Base-by-base conservation (phyloP, 2,797 vertebrate genomes). In the Dermochelys coriacea region DNA sequence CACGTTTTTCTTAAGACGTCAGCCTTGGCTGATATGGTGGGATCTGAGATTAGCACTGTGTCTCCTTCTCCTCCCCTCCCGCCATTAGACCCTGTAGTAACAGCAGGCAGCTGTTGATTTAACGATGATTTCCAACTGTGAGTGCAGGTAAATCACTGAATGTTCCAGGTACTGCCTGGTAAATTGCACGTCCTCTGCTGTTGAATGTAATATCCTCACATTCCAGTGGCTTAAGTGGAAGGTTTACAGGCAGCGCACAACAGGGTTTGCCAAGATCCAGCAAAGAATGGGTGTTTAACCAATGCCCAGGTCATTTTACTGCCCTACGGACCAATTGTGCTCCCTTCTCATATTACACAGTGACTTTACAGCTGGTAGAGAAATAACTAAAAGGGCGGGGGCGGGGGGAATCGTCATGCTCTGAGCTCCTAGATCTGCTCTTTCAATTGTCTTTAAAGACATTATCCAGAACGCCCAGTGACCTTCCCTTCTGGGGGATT, bases 401-500 rank as follows among this genome's bases (percentile, higher is more conserved):
- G 5, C 10, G 83, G 4, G 45, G 75, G 91, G 83, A 61, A 1
- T 0, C 15, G 54, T 31, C 34, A 23, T 77, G 37, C 18, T 59
- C 57, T 77, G 91, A 82, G 54, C 14, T 19, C 45, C 92, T 77
- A 34, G 31, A 84, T 89, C 34, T 81, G 18, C 55, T 86, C 27
- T 94, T 49, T 91, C 45, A 52, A 12, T 41, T 93, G 11, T 45
- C 37, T 3, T 71, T 34, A 41, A 54, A 86, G 34, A 12, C 9
- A 6, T 82, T 49, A 74, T 0, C 14, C 27, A 91, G 31, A 16
- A 91, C 37, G n/a, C 10, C 54, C 27, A 74, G 83, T 29, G 37
- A 2, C 61, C 82, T 27, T 27, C 23, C 18, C 52, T 81, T 85
- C 71, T 86, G 3, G 50, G 34, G 31, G 52, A 8, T 89, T 41